Evolutionary conservation across 2,113 vertebrate genomes (phyloP).

Genomic region (Prionailurus viverrinus): DNA sequence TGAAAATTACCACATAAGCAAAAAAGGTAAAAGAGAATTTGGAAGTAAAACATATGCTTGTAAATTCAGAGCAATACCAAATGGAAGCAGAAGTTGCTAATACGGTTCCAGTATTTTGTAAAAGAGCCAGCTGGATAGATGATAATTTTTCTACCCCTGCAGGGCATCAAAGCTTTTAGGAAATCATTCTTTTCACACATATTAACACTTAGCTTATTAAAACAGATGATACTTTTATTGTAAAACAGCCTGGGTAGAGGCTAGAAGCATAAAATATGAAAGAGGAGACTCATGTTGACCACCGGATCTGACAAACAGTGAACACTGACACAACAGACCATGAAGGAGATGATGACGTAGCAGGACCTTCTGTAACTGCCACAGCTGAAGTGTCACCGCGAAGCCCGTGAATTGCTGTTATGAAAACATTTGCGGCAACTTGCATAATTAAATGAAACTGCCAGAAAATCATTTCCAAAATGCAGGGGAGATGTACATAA

Average conservation of each 20-base stretch:
- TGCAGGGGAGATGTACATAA: slow-evolving; percentile 81
- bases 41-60: slow-evolving; percentile 88
- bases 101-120: slow-evolving; percentile 88
- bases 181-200: slow-evolving; percentile 91
- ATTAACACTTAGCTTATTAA: slow-evolving; percentile 91
- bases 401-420: slow-evolving; percentile 91
- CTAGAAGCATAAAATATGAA: slow-evolving; percentile 84
- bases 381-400: slow-evolving; percentile 86
- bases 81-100: slow-evolving; percentile 90
- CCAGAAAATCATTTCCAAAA: slow-evolving; percentile 88
- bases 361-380: slow-evolving; percentile 86
- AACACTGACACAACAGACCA: slow-evolving; percentile 84
- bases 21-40: slow-evolving; percentile 83
- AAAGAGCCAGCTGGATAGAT: slow-evolving; percentile 91
- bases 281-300: slow-evolving; percentile 85
- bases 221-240: slow-evolving; percentile 91
- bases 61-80: slow-evolving; percentile 86
- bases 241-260: slow-evolving; percentile 82
- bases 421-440: slow-evolving; percentile 91
- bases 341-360: slow-evolving; percentile 78
- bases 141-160: slow-evolving; percentile 90
- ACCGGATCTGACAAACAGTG: slow-evolving; percentile 82
- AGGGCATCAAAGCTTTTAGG: slow-evolving; percentile 92
- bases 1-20: slow-evolving; percentile 85
- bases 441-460: slow-evolving; percentile 91